These are phyloP conservation scores for Antheraea pernyi DNA, from an alignment of 1,140 invertebrate species.

Conservation along the genomic window DNA sequence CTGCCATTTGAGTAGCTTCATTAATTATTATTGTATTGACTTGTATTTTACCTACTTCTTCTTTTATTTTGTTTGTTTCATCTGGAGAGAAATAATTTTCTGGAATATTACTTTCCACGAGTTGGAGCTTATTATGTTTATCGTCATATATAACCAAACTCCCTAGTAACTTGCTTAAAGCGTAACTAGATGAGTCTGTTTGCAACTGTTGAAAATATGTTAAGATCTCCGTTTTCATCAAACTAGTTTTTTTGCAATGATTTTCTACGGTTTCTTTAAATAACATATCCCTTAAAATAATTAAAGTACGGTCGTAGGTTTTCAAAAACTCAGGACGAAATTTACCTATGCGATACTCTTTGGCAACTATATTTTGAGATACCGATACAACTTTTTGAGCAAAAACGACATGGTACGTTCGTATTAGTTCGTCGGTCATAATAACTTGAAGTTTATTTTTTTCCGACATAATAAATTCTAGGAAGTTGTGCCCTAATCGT, in stretches of 20 bases:
- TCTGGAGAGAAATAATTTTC: constrained; percentile 18
- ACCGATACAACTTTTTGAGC: constrained; percentile 16
- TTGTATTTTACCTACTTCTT: constrained; percentile 14
- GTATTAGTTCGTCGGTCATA: constrained; percentile 19
- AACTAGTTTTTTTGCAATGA: constrained; percentile 10
- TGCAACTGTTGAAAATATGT: constrained; percentile 8
- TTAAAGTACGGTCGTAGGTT: constrained; percentile 8
- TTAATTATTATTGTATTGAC: constrained; percentile 8
- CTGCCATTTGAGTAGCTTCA: constrained; percentile 16
- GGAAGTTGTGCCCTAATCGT: constrained; percentile 15
- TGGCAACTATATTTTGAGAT: neutral
- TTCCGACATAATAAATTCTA: constrained; percentile 17
- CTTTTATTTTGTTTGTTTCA: constrained; percentile 12
- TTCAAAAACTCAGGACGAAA: constrained; percentile 26
- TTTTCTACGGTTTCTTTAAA: constrained; percentile 17
- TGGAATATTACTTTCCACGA: constrained; percentile 11
- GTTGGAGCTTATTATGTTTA: constrained; percentile 15
- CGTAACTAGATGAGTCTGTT: constrained; percentile 10
- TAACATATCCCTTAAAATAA: constrained; percentile 17
- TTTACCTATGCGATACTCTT: constrained; percentile 13
- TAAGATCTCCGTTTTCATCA: constrained; percentile 18
- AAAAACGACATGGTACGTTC: constrained; percentile 22
- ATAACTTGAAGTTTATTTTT: constrained; percentile 9
- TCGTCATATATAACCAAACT: constrained; percentile 14
- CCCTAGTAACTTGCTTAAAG: constrained; percentile 9